Evolutionary conservation across 1,140 invertebrate genomes (phyloP).

Genomic region (Samia ricini): DNA sequence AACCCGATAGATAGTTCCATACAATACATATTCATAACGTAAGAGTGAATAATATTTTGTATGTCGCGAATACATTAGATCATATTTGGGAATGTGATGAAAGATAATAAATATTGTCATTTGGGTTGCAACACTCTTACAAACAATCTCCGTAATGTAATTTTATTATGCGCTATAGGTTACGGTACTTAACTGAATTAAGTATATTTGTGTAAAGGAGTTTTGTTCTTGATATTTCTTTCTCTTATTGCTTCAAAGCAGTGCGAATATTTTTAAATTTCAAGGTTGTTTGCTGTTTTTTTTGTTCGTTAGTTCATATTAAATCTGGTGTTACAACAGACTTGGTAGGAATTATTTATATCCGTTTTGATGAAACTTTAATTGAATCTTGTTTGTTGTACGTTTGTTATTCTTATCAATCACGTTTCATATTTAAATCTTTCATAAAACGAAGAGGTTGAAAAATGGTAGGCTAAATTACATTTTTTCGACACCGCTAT

Average conservation of each 20-base stretch:
- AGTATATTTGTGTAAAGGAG: conserved; percentile 9
- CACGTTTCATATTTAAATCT: too few species aligned
- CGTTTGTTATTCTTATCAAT: background rate
- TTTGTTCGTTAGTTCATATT: background rate
- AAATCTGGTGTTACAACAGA: background rate
- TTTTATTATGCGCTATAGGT: conserved; percentile 32
- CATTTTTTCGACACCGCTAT: too few species aligned
- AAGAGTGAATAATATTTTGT: conserved; percentile 20
- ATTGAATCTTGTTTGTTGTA: background rate
- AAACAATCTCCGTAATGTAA: conserved; percentile 34
- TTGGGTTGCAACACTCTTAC: conserved; percentile 28
- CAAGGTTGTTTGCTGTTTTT: conserved; percentile 19
- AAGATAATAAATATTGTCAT: conserved; percentile 41
- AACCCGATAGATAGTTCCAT: background rate
- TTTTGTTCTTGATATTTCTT: conserved; percentile 15
- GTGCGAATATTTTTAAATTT: conserved; percentile 14
- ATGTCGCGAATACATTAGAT: conserved; percentile 36
- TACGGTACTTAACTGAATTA: conserved; percentile 23
- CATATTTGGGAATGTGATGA: conserved; percentile 38
- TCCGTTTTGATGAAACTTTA: background rate
- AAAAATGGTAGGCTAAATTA: too few species aligned
- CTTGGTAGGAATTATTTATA: background rate
- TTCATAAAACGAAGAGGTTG: too few species aligned
- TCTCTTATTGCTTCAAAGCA: conserved; percentile 15
- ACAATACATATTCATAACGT: conserved; percentile 23